Base-by-base conservation (phyloP, 2,797 vertebrate species). In the Melopsittacus undulatus region DNA sequence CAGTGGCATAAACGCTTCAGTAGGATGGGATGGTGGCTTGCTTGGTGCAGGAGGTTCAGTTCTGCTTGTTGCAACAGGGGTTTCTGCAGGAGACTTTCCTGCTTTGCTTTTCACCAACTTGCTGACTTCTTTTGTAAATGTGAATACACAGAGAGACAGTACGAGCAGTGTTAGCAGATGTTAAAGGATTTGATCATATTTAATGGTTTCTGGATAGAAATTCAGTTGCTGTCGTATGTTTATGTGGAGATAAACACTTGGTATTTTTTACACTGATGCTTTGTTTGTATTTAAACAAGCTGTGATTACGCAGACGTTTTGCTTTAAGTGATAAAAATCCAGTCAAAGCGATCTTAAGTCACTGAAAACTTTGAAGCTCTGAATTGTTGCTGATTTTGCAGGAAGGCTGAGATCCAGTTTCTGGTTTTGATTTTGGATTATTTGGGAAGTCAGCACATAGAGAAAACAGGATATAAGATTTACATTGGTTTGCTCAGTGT, bases 41-140 rank as follows among this genome's bases (percentile, higher is more conserved):
- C 73, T 85, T 0, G 0, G 68, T 0, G 0, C 51, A 73, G 64
- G 18, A 43, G 20, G 11, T 42, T 88, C 62, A 5, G 30, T 51
- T 92, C 64, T 90, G 40, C 18, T 84, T 34, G 3, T 30, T 56
- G 18, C 8, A 11, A 0, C 7, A 62, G 26, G 34, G 21, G 68
- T 94, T 97, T 89, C 78, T 48, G 18, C 29, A 22, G 42, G 62
- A 61, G 11, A 38, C 77, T 56, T 66, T 57, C n/a, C 22, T 78
- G 38, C 26, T 89, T 56, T 82, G 8, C 54, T 89, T 78, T 76
- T 49, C 26, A 52, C 34, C 32, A 36, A 2, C 75, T 89, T 66
- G 18, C 74, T 63, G 45, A 12, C 38, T 80, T 38, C 54, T 89
- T 87, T 91, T 91, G 54, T 86, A 83, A 83, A 87, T 2, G 20